Percentiles rank a stretch among this genome's conserved stretches.
These are phyloP conservation scores for Diplosoma virens DNA, from an alignment of 23 tunicate genomes.

Conservation along the genomic window DNA sequence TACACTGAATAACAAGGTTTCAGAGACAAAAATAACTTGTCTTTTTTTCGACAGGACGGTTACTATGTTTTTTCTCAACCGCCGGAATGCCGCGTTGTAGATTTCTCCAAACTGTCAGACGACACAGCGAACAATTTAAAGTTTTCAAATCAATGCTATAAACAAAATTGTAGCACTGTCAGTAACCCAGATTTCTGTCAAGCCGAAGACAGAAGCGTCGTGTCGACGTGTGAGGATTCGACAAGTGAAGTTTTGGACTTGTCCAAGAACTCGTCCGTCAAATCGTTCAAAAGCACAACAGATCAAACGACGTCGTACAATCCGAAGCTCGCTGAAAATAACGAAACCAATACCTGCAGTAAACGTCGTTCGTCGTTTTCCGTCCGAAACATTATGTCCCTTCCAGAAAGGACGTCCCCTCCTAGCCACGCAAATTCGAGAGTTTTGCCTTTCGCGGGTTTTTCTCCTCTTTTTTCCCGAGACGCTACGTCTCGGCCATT, in stretches of 20 bases:
- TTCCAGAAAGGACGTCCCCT: slow-evolving; percentile 10
- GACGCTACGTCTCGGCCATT: background rate
- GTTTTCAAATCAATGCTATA: no score
- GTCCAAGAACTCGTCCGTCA: background rate
- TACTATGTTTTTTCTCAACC: background rate
- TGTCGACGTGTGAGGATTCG: background rate
- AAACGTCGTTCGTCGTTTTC: background rate
- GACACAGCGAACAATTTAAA: no score
- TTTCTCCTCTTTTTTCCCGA: background rate
- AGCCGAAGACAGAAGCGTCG: background rate
- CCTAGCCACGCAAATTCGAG: no score
- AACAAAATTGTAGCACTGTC: no score
- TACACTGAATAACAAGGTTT: no score
- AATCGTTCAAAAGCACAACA: background rate
- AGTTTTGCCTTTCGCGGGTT: background rate
- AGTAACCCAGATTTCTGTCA: background rate
- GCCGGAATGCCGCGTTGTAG: background rate
- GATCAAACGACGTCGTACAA: background rate
- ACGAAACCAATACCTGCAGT: background rate
- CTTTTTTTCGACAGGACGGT: no score
- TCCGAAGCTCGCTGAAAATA: background rate
- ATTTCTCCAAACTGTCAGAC: no score
- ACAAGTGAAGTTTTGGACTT: slow-evolving; percentile 4
- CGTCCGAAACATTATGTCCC: slow-evolving; percentile 18
- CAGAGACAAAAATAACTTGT: no score